phyloP scores from a whole-genome alignment of 2,113 vertebrate species.

The Danionella cerebrum region DNA sequence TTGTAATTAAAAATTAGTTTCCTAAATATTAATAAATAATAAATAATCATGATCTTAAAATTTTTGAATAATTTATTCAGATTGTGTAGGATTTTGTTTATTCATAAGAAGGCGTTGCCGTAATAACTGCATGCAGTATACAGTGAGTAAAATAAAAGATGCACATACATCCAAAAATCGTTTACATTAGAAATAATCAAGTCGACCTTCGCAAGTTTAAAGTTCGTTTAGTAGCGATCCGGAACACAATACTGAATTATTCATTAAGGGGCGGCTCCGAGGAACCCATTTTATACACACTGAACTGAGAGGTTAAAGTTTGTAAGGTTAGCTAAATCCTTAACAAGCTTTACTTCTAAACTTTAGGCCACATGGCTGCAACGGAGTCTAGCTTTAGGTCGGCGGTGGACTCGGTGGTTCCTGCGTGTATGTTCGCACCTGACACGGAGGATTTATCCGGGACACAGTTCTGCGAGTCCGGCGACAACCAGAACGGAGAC shows the following conservation, averaged over 20 bases:
- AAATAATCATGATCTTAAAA: too few relatives aligned
- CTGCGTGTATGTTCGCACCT: slow-evolving; percentile 84
- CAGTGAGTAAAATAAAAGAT: too few relatives aligned
- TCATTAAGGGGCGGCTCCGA: neutral
- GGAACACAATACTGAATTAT: neutral
- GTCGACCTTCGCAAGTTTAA: too few relatives aligned
- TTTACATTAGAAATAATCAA: too few relatives aligned
- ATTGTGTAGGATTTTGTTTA: neutral
- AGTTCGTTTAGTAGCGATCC: too few relatives aligned
- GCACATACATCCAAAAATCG: too few relatives aligned
- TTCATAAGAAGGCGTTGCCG: neutral
- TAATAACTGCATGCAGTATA: too few relatives aligned
- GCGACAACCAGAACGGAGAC: slow-evolving; percentile 65
- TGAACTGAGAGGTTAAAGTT: neutral
- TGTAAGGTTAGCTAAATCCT: neutral
- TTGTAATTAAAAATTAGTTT: neutral
- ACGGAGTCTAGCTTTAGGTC: slow-evolving; percentile 46
- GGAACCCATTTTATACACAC: neutral
- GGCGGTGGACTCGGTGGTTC: slow-evolving; percentile 68
- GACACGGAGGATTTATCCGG: slow-evolving; percentile 56
- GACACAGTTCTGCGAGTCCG: slow-evolving; percentile 46
- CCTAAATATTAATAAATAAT: neutral
- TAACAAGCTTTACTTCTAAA: neutral
- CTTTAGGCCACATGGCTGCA: slow-evolving; percentile 46
- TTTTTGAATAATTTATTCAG: neutral